Evolutionary conservation across 92 coral and sea anemone species (phyloP).

Genomic region (Epizoanthus ramosus): DNA sequence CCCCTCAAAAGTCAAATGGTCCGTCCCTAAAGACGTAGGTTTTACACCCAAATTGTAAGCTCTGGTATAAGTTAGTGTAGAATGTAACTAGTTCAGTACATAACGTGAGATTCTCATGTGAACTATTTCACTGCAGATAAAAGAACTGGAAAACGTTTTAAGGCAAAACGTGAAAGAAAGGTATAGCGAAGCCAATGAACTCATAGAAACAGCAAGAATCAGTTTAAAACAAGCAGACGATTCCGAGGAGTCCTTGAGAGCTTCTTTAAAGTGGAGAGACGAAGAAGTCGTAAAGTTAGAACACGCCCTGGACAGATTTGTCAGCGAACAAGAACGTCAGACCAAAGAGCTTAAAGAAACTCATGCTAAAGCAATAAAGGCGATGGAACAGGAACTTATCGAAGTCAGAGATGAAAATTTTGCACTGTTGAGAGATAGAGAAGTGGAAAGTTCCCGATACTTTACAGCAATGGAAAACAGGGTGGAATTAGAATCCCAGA

Average conservation of each 20-base stretch:
- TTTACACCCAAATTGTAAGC: too few relatives aligned
- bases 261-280: background rate
- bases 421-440: background rate
- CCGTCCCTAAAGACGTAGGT: too few relatives aligned
- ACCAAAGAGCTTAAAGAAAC: background rate
- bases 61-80: too few relatives aligned
- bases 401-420: background rate
- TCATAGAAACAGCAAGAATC: slow-evolving; percentile 1
- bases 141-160: too few relatives aligned
- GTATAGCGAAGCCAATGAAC: too few relatives aligned
- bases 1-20: too few relatives aligned
- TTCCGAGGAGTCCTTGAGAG: slow-evolving; percentile 1
- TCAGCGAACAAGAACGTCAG: slow-evolving; percentile 3
- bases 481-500: slow-evolving; percentile 12
- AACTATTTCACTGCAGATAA: too few relatives aligned
- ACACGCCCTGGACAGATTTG: slow-evolving; percentile 11
- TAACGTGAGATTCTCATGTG: too few relatives aligned
- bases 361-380: background rate
- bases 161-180: too few relatives aligned
- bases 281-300: background rate
- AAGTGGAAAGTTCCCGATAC: background rate
- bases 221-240: slow-evolving; percentile 13
- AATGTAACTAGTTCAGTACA: too few relatives aligned
- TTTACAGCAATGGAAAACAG: slow-evolving; percentile 5
- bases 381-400: background rate